phyloP scores from a whole-genome alignment of 2,797 vertebrate genomes.

The Epinephelus awoara region DNA sequence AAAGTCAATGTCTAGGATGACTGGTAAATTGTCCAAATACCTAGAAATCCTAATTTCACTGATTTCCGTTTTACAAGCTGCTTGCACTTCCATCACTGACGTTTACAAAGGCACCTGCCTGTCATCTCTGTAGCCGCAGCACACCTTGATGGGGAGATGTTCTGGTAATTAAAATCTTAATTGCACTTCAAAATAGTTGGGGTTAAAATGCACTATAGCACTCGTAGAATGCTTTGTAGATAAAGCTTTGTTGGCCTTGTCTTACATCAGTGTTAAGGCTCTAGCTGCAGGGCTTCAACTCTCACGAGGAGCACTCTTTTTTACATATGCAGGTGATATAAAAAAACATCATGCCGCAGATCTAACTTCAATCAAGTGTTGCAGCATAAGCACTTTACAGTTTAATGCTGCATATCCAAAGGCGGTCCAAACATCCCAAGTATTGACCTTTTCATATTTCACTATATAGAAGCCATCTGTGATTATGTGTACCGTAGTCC shows the following conservation, averaged over 20 bases:
- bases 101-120: too few species aligned
- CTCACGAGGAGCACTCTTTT: not conserved
- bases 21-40: too few species aligned
- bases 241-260: not conserved
- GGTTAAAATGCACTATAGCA: not conserved
- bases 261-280: not conserved
- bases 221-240: not conserved
- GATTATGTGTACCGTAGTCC: conserved; percentile 3
- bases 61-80: too few species aligned
- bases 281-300: not conserved
- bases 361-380: conserved; percentile 12
- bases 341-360: conserved; percentile 10
- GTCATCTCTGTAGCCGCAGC: too few species aligned
- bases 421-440: conserved; percentile 11
- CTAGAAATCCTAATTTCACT: too few species aligned
- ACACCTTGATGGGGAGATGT: too few species aligned
- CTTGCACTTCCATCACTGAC: too few species aligned
- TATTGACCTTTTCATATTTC: conserved; percentile 31
- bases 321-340: not conserved
- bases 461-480: not conserved
- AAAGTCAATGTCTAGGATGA: too few species aligned
- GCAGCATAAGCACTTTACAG: conserved; percentile 13
- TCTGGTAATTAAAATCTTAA: not conserved
- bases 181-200: not conserved
- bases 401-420: conserved; percentile 31